Evolutionary conservation across 2,797 vertebrate species (phyloP).

Genomic region (Malacoctenus gilli): DNA sequence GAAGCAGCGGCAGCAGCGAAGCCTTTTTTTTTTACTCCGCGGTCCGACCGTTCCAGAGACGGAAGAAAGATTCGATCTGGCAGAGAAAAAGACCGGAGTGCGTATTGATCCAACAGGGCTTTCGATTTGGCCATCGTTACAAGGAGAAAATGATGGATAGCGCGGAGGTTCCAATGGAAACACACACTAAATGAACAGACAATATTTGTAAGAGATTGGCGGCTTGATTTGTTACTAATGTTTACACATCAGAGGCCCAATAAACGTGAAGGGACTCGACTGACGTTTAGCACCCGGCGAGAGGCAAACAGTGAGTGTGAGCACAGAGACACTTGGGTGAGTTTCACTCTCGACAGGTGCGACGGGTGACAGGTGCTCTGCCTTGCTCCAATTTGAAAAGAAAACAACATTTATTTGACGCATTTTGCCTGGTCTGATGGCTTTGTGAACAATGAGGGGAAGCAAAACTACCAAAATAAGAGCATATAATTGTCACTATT

Average conservation of each 20-base stretch:
- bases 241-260: background rate
- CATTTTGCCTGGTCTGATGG: too few species aligned
- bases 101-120: constrained; percentile 16
- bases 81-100: constrained; percentile 19
- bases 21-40: constrained; percentile 18
- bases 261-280: too few species aligned
- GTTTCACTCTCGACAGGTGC: too few species aligned
- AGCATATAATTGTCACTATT: constrained; percentile 21
- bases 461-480: too few species aligned
- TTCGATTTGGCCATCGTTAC: constrained; percentile 9
- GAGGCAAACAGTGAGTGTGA: too few species aligned
- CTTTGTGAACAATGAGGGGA: too few species aligned
- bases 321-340: too few species aligned
- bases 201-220: background rate
- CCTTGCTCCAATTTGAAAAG: too few species aligned
- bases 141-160: constrained; percentile 16
- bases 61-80: constrained; percentile 25
- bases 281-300: too few species aligned
- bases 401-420: too few species aligned
- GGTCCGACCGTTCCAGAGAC: constrained; percentile 7
- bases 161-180: background rate
- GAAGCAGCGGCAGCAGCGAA: constrained; percentile 19
- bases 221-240: background rate
- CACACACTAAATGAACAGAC: constrained; percentile 8
- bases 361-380: too few species aligned